Evolutionary conservation across 1,140 invertebrate genomes (phyloP).

Genomic region (Drosophila fuyamai): DNA sequence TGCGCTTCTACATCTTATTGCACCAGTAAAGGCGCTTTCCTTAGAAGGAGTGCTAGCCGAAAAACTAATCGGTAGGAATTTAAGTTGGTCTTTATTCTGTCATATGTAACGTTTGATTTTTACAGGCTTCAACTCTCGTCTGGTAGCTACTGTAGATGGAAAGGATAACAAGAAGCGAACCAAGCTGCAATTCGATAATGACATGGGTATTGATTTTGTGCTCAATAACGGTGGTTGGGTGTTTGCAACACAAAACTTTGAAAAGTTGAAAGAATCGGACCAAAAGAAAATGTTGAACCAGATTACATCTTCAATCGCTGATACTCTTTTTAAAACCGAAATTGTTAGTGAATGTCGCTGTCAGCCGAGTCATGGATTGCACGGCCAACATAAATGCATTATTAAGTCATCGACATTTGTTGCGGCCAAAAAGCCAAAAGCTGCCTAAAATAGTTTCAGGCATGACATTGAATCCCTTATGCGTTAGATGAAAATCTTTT

Average conservation of each 20-base stretch:
- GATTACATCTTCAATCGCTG: conserved; percentile 68
- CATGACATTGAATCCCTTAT: background rate
- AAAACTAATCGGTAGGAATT: conserved; percentile 70
- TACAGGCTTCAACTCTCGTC: conserved; percentile 85
- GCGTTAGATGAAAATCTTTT: background rate
- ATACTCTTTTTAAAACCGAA: conserved; percentile 80
- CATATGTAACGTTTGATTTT: background rate
- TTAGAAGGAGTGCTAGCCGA: conserved; percentile 68
- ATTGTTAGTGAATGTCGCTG: conserved; percentile 74
- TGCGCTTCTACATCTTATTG: conserved; percentile 70
- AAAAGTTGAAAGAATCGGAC: conserved; percentile 63
- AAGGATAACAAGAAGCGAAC: conserved; percentile 87
- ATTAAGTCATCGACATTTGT: conserved; percentile 74
- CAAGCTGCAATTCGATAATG: conserved; percentile 85
- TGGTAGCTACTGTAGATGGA: conserved; percentile 86
- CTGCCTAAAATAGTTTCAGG: conserved; percentile 25
- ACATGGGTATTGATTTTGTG: conserved; percentile 86
- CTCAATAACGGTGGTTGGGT: conserved; percentile 77
- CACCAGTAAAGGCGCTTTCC: conserved; percentile 70
- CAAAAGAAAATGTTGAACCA: conserved; percentile 69
- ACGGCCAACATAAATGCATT: conserved; percentile 71
- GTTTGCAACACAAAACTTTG: conserved; percentile 76
- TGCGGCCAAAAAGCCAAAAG: conserved; percentile 71
- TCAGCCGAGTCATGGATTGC: conserved; percentile 52
- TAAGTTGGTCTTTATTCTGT: background rate